phyloP scores from a whole-genome alignment of 64 coral and sea anemone species.

The Anthopleura sola region DNA sequence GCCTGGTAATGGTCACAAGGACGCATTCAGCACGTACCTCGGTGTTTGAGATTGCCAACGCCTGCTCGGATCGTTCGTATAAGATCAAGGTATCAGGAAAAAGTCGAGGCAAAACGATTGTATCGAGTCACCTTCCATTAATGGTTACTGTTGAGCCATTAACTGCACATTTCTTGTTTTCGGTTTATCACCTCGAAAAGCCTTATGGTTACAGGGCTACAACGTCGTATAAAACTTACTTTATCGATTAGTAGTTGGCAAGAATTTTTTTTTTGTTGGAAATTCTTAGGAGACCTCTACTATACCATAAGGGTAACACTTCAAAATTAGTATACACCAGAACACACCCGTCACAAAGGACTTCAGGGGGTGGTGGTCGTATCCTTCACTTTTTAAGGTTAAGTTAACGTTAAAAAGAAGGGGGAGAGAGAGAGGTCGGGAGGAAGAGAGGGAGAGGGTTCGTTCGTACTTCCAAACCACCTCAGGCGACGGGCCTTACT shows the following conservation, averaged over 20 bases:
- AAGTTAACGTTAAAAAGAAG: no score
- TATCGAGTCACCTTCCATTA: conserved; percentile 60
- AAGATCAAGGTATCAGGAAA: conserved; percentile 60
- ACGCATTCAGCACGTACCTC: not conserved
- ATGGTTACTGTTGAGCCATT: conserved; percentile 44
- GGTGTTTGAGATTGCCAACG: conserved; percentile 61
- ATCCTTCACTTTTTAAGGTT: no score
- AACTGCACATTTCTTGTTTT: conserved; percentile 69
- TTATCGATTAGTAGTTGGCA: conserved; percentile 23
- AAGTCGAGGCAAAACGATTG: conserved; percentile 45
- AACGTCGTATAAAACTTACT: conserved; percentile 16
- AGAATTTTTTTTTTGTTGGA: conserved; percentile 18
- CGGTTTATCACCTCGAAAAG: conserved; percentile 74
- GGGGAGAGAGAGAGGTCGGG: no score
- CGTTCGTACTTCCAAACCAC: no score
- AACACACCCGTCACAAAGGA: no score
- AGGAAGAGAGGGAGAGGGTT: no score
- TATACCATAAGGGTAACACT: no score
- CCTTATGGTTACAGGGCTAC: conserved; percentile 45
- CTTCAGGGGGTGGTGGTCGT: no score
- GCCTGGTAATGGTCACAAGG: conserved; percentile 14
- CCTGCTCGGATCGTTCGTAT: conserved; percentile 55
- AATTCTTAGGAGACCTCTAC: no score
- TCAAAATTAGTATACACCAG: no score
- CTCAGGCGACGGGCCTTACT: no score